phyloP scores from a whole-genome alignment of 2,113 vertebrate species.

The Mustela lutreola region DNA sequence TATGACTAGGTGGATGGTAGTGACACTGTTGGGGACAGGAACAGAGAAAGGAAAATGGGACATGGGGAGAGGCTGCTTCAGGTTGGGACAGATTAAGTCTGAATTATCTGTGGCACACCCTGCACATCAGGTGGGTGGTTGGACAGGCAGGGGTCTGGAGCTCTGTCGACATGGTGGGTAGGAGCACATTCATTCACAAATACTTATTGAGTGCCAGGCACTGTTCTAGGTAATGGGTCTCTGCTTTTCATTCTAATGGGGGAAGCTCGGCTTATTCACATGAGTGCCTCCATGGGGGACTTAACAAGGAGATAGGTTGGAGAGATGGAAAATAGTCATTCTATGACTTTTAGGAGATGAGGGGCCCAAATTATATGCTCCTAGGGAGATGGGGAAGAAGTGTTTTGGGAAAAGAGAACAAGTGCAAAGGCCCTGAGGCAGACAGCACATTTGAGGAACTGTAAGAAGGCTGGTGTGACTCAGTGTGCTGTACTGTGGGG shows the following conservation, averaged over 20 bases:
- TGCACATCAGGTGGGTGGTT: too few relatives aligned
- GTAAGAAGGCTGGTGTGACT: not conserved
- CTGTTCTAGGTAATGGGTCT: not conserved
- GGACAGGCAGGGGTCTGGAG: not conserved
- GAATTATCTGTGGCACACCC: not conserved
- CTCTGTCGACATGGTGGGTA: not conserved
- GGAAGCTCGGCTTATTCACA: not conserved
- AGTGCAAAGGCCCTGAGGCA: not conserved
- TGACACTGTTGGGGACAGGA: not conserved
- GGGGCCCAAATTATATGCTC: not conserved
- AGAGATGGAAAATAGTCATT: not conserved
- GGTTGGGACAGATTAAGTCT: not conserved
- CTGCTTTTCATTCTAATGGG: not conserved
- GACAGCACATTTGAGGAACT: not conserved
- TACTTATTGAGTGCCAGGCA: not conserved
- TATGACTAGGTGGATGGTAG: not conserved
- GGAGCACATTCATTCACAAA: not conserved
- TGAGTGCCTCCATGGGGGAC: not conserved
- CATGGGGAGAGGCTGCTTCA: not conserved
- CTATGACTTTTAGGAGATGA: not conserved
- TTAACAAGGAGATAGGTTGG: not conserved
- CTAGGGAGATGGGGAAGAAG: not conserved
- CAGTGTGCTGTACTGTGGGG: not conserved
- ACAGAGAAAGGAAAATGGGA: not conserved
- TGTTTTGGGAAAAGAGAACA: not conserved